Evolutionary conservation across 2,113 vertebrate species (phyloP).

Genomic region (Nannospalax galili): DNA sequence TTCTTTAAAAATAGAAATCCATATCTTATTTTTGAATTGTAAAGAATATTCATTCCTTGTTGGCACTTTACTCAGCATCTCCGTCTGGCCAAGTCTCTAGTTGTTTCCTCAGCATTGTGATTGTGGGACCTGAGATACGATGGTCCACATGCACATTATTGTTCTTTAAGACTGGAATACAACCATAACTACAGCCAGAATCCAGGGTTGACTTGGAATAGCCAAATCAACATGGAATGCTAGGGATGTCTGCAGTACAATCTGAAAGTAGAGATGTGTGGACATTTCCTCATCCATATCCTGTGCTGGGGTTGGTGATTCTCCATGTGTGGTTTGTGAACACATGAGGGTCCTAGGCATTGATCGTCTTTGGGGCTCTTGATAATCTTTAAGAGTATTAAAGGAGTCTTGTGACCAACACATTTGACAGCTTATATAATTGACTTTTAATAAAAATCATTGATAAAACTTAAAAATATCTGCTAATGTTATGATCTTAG

Average conservation of each 20-base stretch:
- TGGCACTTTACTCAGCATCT: not conserved
- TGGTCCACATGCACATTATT: not conserved
- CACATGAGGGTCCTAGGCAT: not conserved
- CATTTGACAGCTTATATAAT: not conserved
- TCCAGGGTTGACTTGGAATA: not conserved
- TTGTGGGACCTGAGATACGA: not conserved
- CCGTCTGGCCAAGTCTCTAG: not conserved
- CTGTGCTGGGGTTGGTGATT: not conserved
- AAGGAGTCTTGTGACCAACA: not conserved
- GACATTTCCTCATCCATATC: not conserved
- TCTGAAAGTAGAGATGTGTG: not conserved
- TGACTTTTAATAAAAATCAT: not conserved
- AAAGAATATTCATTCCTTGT: not conserved
- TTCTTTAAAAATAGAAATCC: not conserved
- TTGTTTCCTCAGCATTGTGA: not conserved
- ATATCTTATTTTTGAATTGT: not conserved
- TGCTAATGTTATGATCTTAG: not conserved
- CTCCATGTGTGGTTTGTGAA: not conserved
- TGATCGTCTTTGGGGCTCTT: not conserved
- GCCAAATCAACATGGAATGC: not conserved
- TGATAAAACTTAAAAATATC: not conserved
- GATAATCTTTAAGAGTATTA: not conserved
- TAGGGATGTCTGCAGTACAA: not conserved
- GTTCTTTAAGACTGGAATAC: not conserved
- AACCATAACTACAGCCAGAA: not conserved